phyloP scores from a whole-genome alignment of 2,113 vertebrate species.

The Calidris pygmaea region DNA sequence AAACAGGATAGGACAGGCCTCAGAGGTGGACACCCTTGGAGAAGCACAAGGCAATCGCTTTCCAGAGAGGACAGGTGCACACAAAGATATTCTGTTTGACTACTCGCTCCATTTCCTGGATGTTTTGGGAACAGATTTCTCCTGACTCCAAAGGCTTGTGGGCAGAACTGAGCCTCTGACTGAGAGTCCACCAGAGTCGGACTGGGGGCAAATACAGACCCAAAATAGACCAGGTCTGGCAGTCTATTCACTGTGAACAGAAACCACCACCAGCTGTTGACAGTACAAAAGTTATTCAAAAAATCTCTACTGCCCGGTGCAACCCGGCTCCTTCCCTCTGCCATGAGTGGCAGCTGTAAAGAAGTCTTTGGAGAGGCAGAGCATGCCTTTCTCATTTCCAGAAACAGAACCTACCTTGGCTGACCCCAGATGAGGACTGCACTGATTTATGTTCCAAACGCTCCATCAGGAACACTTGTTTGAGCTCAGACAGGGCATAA shows the following conservation, averaged over 20 bases:
- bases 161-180: background rate
- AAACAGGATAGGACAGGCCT: background rate
- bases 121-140: background rate
- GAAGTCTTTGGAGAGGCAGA: constrained; percentile 26
- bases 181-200: background rate
- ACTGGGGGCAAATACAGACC: constrained; percentile 10
- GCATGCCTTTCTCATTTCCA: constrained; percentile 16
- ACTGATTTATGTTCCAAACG: background rate
- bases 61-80: background rate
- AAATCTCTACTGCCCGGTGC: constrained; percentile 7
- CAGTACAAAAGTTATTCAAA: constrained; percentile 38
- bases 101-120: background rate
- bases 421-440: background rate
- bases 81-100: background rate
- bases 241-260: constrained; percentile 14
- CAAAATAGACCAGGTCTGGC: constrained; percentile 32
- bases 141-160: background rate
- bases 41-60: background rate
- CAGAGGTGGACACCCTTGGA: background rate
- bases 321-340: background rate
- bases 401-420: constrained; percentile 34
- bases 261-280: constrained; percentile 40
- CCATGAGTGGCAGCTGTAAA: constrained; percentile 56
- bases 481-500: background rate
- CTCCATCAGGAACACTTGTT: background rate